Evolutionary conservation across 2,113 vertebrate genomes (phyloP).

Genomic region (Oreochromis aureus): DNA sequence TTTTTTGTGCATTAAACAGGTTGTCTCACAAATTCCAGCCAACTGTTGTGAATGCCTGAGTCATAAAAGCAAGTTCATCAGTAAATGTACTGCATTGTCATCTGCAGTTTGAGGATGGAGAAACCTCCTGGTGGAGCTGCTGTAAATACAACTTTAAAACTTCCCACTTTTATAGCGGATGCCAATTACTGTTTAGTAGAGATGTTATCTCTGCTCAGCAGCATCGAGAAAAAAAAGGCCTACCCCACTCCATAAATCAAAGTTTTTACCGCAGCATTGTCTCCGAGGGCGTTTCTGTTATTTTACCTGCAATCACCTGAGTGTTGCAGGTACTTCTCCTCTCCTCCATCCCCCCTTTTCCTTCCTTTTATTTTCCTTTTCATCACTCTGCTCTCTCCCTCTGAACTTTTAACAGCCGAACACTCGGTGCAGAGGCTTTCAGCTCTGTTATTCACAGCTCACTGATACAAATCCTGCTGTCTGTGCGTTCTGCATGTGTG

Average conservation of each 20-base stretch:
- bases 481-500: conserved; percentile 2
- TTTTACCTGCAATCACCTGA: not conserved
- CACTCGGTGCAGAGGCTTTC: conserved; percentile 19
- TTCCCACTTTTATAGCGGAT: not conserved
- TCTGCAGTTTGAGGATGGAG: not conserved
- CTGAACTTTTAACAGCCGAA: conserved; percentile 27
- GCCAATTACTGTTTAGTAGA: not conserved
- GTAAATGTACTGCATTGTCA: not conserved
- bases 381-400: not conserved
- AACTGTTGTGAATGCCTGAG: not conserved
- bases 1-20: not conserved
- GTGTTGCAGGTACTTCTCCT: not conserved
- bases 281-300: not conserved
- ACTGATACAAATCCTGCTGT: conserved; percentile 33
- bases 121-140: not conserved
- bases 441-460: conserved; percentile 47
- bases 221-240: not conserved
- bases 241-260: not conserved
- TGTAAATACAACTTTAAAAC: not conserved
- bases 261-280: not conserved
- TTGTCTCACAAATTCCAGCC: not conserved
- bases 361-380: not conserved
- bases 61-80: not conserved
- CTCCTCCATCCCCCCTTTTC: not conserved
- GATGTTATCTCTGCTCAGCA: not conserved